A percentile compares a stretch with the other conserved stretches of the same genome.
Conservation (phyloP, 2,888 invertebrate genomes). For the Heteromyza rotundicornis region DNA sequence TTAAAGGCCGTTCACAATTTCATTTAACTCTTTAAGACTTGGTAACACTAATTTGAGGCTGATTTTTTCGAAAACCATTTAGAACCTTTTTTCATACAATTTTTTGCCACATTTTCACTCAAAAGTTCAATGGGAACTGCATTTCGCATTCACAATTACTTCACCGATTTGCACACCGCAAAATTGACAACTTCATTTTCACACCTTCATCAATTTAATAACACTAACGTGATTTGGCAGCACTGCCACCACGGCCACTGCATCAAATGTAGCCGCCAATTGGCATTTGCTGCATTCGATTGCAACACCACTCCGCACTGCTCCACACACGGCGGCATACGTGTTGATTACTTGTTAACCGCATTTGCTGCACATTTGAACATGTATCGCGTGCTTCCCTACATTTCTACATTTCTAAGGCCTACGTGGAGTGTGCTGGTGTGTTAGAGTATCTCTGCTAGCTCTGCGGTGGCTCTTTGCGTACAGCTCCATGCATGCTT, state of each 20-base stretch:
- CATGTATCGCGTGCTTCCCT: conserved; percentile 39
- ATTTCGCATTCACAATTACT: not conserved
- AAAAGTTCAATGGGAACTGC: no score
- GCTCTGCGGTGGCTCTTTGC: not conserved
- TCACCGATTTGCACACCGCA: conserved; percentile 5
- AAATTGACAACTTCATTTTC: conserved; percentile 37
- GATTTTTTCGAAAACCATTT: no score
- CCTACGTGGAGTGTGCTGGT: not conserved
- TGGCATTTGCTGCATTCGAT: not conserved
- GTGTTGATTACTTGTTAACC: conserved; percentile 17
- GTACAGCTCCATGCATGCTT: no score
- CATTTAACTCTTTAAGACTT: no score
- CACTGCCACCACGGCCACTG: not conserved
- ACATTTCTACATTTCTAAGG: not conserved
- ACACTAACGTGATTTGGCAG: conserved; percentile 29
- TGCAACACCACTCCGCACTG: not conserved
- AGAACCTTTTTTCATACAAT: no score
- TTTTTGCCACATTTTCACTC: no score
- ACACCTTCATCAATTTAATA: conserved; percentile 37
- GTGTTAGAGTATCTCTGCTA: not conserved
- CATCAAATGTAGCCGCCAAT: not conserved
- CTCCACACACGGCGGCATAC: not conserved
- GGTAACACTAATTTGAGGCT: no score
- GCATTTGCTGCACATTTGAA: conserved; percentile 26
- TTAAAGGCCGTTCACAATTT: no score